phyloP scores from a whole-genome alignment of 2,888 invertebrate genomes.

The Eupithecia exiguata region DNA sequence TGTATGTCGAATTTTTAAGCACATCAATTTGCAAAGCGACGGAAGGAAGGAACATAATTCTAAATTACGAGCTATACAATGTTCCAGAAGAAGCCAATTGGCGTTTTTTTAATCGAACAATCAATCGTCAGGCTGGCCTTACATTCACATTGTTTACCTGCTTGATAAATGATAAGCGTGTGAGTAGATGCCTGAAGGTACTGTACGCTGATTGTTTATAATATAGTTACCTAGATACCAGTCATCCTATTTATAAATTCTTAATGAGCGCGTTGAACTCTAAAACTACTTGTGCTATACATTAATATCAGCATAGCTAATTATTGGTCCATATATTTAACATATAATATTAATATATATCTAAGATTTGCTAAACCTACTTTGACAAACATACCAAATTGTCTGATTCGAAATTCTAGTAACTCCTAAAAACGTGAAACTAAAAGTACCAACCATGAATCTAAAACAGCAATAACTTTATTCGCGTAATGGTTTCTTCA shows the following conservation, averaged over 20 bases:
- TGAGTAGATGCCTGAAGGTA: constrained; percentile 18
- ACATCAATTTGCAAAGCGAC: not conserved
- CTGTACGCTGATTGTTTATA: constrained; percentile 44
- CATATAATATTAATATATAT: not conserved
- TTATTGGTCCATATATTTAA: not conserved
- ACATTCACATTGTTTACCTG: constrained; percentile 44
- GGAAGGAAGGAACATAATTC: not conserved
- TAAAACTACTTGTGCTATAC: constrained; percentile 20
- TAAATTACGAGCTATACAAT: not conserved
- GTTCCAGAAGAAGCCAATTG: constrained; percentile 1
- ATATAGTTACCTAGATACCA: constrained; percentile 49
- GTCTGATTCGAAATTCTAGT: not conserved
- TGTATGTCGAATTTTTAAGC: not conserved
- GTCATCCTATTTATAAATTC: constrained; percentile 55
- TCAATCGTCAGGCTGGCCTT: constrained; percentile 20
- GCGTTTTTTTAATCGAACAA: constrained; percentile 16
- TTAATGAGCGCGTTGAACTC: constrained; percentile 53
- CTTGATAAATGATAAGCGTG: constrained; percentile 38
- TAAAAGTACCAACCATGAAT: constrained; percentile 14
- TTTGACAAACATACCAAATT: not conserved
- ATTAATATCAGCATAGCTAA: not conserved
- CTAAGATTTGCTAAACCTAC: not conserved
- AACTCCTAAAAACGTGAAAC: constrained; percentile 3
- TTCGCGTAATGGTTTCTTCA: constrained; percentile 10
- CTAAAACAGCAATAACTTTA: constrained; percentile 12